Evolutionary conservation across 2,797 vertebrate genomes (phyloP).

Genomic region (Cygnus olor): DNA sequence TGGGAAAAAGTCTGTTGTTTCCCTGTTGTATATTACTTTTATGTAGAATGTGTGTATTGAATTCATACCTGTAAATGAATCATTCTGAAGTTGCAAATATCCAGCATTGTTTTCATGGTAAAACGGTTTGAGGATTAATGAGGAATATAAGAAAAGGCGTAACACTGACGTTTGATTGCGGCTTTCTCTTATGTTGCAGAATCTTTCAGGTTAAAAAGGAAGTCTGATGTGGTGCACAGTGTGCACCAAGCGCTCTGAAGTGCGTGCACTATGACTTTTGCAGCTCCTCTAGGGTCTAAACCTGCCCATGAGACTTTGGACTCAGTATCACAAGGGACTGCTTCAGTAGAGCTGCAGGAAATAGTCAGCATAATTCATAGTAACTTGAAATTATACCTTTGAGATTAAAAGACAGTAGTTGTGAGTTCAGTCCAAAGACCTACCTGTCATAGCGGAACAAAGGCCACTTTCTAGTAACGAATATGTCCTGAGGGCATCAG

Average conservation of each 20-base stretch:
- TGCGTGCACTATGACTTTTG: not conserved
- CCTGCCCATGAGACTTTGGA: not conserved
- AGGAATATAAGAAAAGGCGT: not conserved
- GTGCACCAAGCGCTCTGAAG: not conserved
- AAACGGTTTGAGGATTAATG: not conserved
- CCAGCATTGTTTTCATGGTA: not conserved
- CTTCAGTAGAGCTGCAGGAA: not conserved
- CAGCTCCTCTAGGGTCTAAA: not conserved
- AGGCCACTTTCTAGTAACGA: not conserved
- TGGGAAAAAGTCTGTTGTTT: not conserved
- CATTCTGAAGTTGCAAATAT: not conserved
- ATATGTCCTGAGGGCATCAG: not conserved
- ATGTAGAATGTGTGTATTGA: not conserved
- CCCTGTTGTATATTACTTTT: not conserved
- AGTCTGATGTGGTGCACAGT: not conserved
- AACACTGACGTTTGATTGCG: not conserved
- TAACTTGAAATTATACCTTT: not conserved
- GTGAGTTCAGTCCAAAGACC: rapidly evolving
- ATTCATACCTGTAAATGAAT: not conserved
- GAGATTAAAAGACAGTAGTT: not conserved
- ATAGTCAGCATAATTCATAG: not conserved
- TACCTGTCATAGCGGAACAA: not conserved
- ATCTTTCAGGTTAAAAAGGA: not conserved
- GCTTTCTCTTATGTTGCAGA: not conserved
- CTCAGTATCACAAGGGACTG: not conserved